These are phyloP conservation scores for Cepphus grylle DNA, from an alignment of 2,113 vertebrate species.

Conservation along the genomic window DNA sequence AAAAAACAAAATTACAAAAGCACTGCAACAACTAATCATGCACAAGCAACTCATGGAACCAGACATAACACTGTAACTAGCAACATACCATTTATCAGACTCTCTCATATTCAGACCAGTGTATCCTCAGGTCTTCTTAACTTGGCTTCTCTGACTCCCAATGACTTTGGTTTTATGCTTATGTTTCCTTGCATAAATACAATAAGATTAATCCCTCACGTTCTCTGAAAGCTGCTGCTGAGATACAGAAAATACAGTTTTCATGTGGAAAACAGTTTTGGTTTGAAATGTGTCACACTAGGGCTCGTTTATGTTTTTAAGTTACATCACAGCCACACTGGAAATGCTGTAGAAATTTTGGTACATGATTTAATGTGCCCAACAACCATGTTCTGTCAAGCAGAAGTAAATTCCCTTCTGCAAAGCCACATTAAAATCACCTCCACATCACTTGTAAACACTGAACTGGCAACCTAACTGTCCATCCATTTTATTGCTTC, in stretches of 20 bases:
- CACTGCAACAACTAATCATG: constrained; percentile 32
- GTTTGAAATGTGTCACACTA: constrained; percentile 23
- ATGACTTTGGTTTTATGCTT: not conserved
- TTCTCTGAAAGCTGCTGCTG: not conserved
- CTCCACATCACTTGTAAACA: constrained; percentile 17
- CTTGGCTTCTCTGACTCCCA: not conserved
- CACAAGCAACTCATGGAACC: constrained; percentile 7
- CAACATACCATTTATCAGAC: not conserved
- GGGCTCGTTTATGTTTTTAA: constrained; percentile 42
- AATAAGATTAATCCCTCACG: not conserved
- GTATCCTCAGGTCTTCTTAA: not conserved
- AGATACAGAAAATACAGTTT: not conserved
- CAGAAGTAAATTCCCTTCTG: constrained; percentile 28
- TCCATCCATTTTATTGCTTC: constrained; percentile 7
- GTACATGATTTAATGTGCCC: not conserved
- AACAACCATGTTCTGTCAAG: constrained; percentile 14
- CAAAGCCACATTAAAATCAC: constrained; percentile 18
- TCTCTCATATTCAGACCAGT: not conserved
- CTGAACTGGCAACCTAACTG: constrained; percentile 41
- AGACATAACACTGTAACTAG: constrained; percentile 22
- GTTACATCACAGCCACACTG: constrained; percentile 50
- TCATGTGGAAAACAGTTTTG: constrained; percentile 4
- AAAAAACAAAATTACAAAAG: constrained; percentile 62
- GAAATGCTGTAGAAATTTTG: constrained; percentile 41
- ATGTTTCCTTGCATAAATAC: not conserved